phyloP scores from a whole-genome alignment of 2,113 vertebrate species.

The Thamnaconus septentrionalis region DNA sequence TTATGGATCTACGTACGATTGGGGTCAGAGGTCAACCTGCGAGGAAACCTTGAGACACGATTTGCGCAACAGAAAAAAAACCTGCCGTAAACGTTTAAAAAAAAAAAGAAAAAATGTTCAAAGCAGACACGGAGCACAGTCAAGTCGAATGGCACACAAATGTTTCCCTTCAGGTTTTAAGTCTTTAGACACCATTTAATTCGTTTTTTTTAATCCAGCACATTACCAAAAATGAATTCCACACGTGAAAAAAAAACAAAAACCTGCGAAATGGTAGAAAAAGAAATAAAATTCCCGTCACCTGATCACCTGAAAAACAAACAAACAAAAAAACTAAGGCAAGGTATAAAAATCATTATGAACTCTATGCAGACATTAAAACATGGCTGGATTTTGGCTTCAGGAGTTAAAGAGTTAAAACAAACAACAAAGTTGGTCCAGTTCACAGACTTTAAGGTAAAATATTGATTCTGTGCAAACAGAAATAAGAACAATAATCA shows the following conservation, averaged over 20 bases:
- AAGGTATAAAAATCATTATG: slow-evolving; percentile 15
- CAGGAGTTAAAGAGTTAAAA: slow-evolving; percentile 14
- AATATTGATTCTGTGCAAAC: slow-evolving; percentile 51
- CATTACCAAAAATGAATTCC: slow-evolving; percentile 41
- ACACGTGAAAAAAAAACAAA: slow-evolving; percentile 33
- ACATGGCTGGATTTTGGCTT: slow-evolving; percentile 58
- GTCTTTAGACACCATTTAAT: slow-evolving; percentile 33
- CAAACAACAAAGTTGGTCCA: slow-evolving; percentile 36
- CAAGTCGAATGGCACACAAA: slow-evolving; percentile 18
- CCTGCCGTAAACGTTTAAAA: too few relatives aligned
- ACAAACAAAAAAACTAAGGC: slow-evolving; percentile 58
- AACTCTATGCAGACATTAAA: slow-evolving; percentile 57
- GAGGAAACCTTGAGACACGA: too few relatives aligned
- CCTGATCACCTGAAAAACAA: slow-evolving; percentile 57
- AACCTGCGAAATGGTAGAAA: slow-evolving; percentile 9
- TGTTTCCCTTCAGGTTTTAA: background rate
- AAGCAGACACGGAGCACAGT: slow-evolving; percentile 53
- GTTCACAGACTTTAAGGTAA: slow-evolving; percentile 23
- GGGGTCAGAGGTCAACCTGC: too few relatives aligned
- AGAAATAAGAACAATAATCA: background rate
- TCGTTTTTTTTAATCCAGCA: slow-evolving; percentile 28
- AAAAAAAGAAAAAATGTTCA: slow-evolving; percentile 1
- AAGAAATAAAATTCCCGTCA: slow-evolving; percentile 30
- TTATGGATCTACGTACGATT: too few relatives aligned
- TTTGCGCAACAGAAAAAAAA: too few relatives aligned